Conservation (phyloP, 2,113 vertebrate species). For the Hydrochoerus hydrochaeris region DNA sequence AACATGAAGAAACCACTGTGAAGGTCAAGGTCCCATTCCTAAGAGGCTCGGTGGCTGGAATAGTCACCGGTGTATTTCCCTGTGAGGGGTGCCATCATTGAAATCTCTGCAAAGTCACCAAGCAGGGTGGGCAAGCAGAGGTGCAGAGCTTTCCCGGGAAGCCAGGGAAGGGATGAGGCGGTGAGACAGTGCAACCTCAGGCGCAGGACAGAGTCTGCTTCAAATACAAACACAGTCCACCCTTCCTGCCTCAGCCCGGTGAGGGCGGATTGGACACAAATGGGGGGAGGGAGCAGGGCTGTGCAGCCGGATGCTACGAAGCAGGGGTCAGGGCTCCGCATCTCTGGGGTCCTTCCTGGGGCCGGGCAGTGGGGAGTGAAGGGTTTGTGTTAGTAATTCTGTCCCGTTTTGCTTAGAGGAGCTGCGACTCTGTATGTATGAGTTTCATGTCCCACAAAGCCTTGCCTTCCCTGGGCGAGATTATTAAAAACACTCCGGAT, state of each 20-base stretch:
- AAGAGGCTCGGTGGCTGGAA: background rate
- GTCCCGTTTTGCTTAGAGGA: background rate
- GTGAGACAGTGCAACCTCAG: background rate
- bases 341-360: background rate
- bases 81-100: accelerated
- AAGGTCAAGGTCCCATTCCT: background rate
- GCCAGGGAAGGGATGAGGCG: background rate
- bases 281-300: accelerated
- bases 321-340: accelerated
- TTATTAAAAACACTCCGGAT: background rate
- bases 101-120: background rate
- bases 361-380: accelerated
- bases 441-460: background rate
- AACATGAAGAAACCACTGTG: background rate
- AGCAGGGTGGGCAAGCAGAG: too few relatives aligned
- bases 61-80: background rate
- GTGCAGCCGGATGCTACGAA: accelerated
- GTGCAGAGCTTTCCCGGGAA: background rate
- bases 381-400: accelerated
- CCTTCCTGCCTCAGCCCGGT: background rate
- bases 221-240: background rate
- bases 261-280: too few relatives aligned
- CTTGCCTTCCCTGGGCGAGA: background rate
- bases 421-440: too few relatives aligned
- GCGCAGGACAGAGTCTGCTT: background rate